Base-by-base conservation (phyloP, 2,888 invertebrate species). In the Anticlea derivata region DNA sequence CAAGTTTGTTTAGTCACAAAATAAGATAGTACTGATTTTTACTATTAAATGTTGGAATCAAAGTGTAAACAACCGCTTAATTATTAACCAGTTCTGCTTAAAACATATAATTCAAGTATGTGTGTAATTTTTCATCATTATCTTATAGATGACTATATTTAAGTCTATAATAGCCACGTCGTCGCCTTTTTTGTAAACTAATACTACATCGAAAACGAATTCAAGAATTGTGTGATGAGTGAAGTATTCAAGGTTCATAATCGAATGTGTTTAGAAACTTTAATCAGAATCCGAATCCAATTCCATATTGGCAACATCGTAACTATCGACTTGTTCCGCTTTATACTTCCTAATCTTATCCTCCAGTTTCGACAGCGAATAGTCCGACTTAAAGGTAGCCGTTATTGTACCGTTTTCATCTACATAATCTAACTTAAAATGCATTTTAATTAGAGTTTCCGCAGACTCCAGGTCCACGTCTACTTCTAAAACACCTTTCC, bases 241-340 rank as follows among this genome's bases (percentile, higher is more conserved):
- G n/a, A n/a, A n/a, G n/a, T 17, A 17, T 17, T 17, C 4, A 17
- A 17, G 17, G 17, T 17, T 17, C 3, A 26, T 26, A 26, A n/a
- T 26, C 7, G n/a, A n/a, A 22, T 4, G 17, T 4, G 17, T 17
- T 17, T 17, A 17, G 2, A 6, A 29, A 10, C 10, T 70, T 3
- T 46, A 37, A 5, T 80, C 78, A 1, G 74, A 72, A 8, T 72
- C 74, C 0, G 85, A 79, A 5, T 64, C 80, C 26, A 89, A 57
- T 2, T 88, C 88, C 89, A 90, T 90, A 49, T 86, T 86, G 4
- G 82, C 73, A 0, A 83, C 78, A 37, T 78, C 83, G 41, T 86
- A 84, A 12, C 70, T 79, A 45, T 89, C 89, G 0, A 56, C 73
- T 50, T 69, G 61, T 51, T 88, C 86, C 0, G 69, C 57, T 55